Percentiles rank a stretch among this genome's conserved stretches.
Evolutionary conservation across 2,797 vertebrate genomes (phyloP).

Genomic region (Coilia nasus): DNA sequence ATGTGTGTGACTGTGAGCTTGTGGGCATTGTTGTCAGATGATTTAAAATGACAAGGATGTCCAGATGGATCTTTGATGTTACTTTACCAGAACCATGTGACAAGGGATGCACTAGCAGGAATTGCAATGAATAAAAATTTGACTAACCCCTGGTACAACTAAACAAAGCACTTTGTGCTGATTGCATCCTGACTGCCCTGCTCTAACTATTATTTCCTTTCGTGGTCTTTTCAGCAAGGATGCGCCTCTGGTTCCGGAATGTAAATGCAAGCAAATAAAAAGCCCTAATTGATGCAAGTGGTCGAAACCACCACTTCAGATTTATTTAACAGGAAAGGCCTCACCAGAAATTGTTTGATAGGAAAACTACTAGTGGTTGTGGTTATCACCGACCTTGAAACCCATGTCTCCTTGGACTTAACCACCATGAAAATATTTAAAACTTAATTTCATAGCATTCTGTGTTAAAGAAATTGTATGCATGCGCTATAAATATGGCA

Average conservation of each 20-base stretch:
- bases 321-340: conserved; percentile 72
- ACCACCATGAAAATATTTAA: conserved; percentile 70
- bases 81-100: conserved; percentile 2
- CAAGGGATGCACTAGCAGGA: background rate
- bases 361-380: conserved; percentile 78
- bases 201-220: conserved; percentile 65
- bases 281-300: conserved; percentile 68
- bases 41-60: conserved; percentile 16
- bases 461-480: background rate
- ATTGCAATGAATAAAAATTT: conserved; percentile 59
- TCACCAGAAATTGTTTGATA: conserved; percentile 76
- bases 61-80: background rate
- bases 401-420: conserved; percentile 58
- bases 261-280: conserved; percentile 78
- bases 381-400: conserved; percentile 80
- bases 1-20: background rate
- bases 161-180: conserved; percentile 69
- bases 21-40: conserved; percentile 5
- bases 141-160: conserved; percentile 67
- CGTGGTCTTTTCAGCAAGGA: conserved; percentile 67
- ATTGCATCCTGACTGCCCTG: conserved; percentile 71
- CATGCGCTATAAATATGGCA: too few species aligned
- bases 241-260: conserved; percentile 72
- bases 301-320: conserved; percentile 63
- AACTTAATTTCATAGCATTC: conserved; percentile 41